Conservation (phyloP, 2,888 invertebrate genomes). For the Orgyia antiqua region DNA sequence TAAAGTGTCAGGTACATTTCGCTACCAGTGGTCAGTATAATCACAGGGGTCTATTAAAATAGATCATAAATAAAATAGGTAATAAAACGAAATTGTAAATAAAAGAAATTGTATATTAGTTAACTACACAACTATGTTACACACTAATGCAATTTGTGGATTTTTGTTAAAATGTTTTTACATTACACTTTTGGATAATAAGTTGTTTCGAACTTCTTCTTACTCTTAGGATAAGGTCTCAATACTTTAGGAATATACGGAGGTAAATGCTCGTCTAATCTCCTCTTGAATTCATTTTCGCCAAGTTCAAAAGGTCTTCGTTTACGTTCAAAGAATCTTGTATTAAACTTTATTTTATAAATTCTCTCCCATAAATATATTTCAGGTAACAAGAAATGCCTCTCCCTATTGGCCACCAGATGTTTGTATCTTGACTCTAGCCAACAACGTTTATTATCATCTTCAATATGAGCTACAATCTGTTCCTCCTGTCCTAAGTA, state of each 20-base stretch:
- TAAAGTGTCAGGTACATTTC: no score
- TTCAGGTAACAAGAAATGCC: slow-evolving; percentile 81
- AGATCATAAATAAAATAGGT: no score
- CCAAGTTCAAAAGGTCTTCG: slow-evolving; percentile 83
- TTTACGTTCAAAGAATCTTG: slow-evolving; percentile 82
- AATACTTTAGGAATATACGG: slow-evolving; percentile 83
- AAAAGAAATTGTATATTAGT: no score
- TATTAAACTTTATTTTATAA: slow-evolving; percentile 85
- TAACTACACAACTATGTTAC: no score
- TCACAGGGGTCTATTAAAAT: no score
- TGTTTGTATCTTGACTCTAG: slow-evolving; percentile 83
- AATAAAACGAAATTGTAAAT: no score
- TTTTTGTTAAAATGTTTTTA: background rate
- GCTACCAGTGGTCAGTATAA: no score
- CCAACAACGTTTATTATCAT: slow-evolving; percentile 83
- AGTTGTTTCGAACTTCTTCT: slow-evolving; percentile 81
- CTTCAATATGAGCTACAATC: slow-evolving; percentile 81
- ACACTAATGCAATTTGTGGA: no score
- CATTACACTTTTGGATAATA: slow-evolving; percentile 79
- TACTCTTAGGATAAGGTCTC: slow-evolving; percentile 79
- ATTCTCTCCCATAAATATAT: slow-evolving; percentile 89
- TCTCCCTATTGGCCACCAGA: slow-evolving; percentile 82
- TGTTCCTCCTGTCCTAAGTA: slow-evolving; percentile 80
- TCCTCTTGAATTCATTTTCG: slow-evolving; percentile 79
- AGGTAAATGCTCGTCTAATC: slow-evolving; percentile 81